Evolutionary conservation across 2,797 vertebrate species (phyloP).

Genomic region (Salarias fasciatus): DNA sequence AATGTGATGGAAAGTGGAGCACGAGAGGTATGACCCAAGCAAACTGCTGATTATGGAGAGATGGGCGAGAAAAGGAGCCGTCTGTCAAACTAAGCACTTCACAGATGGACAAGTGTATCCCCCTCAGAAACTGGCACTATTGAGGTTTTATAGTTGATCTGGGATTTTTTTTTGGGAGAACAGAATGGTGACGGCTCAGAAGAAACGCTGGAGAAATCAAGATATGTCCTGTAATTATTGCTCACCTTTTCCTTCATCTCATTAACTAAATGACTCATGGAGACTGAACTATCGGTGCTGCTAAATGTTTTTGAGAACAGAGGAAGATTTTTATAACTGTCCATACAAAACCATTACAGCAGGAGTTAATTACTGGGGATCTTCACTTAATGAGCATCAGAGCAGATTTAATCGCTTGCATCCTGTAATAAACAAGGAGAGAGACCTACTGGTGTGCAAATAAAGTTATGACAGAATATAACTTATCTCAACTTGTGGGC

Average conservation of each 20-base stretch:
- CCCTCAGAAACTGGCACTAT: constrained; percentile 46
- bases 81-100: constrained; percentile 59
- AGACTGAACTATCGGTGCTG: constrained; percentile 4
- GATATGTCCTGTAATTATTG: constrained; percentile 13
- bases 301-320: constrained; percentile 28
- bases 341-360: constrained; percentile 38
- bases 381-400: constrained; percentile 51
- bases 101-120: constrained; percentile 53
- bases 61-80: constrained; percentile 49
- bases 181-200: too few relatives aligned
- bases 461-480: constrained; percentile 52
- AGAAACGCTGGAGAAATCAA: constrained; percentile 11
- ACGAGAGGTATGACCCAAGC: constrained; percentile 61
- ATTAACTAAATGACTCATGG: constrained; percentile 7
- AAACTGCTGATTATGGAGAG: constrained; percentile 65
- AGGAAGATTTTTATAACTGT: constrained; percentile 36
- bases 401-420: constrained; percentile 46
- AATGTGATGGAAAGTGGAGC: constrained; percentile 56
- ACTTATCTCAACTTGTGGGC: constrained; percentile 34
- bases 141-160: constrained; percentile 44
- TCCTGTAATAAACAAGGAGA: constrained; percentile 47
- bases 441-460: constrained; percentile 27
- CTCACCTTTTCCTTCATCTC: constrained; percentile 37
- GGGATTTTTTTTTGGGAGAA: constrained; percentile 29
- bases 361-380: constrained; percentile 45